These are phyloP conservation scores for Diachrysia chrysitis DNA, from an alignment of 2,888 invertebrate species.

Conservation along the genomic window DNA sequence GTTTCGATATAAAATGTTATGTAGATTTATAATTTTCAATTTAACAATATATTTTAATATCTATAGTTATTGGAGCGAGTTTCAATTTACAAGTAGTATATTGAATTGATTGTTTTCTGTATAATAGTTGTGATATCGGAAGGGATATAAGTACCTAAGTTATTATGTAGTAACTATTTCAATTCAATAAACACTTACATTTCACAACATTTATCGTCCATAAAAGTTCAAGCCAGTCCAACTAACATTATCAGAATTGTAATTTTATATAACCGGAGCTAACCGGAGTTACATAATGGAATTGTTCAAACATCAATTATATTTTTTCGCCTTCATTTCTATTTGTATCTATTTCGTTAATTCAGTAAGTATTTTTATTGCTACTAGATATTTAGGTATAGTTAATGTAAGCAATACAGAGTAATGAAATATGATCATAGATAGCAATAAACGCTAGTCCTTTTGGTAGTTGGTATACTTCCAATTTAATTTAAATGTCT, in stretches of 20 bases:
- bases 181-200: slow-evolving; percentile 9
- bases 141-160: background rate
- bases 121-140: background rate
- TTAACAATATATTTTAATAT: too few relatives aligned
- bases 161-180: background rate
- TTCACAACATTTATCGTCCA: slow-evolving; percentile 21
- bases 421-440: too few relatives aligned
- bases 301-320: slow-evolving; percentile 32
- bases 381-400: background rate
- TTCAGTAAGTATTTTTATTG: slow-evolving; percentile 68
- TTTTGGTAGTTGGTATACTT: too few relatives aligned
- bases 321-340: slow-evolving; percentile 37
- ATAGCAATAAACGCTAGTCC: too few relatives aligned
- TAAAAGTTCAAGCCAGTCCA: slow-evolving; percentile 25
- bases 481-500: too few relatives aligned
- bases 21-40: too few relatives aligned
- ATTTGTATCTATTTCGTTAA: slow-evolving; percentile 55
- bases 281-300: slow-evolving; percentile 23
- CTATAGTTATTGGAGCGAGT: background rate
- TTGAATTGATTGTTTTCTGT: background rate
- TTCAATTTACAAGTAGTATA: background rate
- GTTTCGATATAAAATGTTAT: too few relatives aligned
- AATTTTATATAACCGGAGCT: background rate
- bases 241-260: slow-evolving; percentile 15
- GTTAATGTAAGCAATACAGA: background rate